Evolutionary conservation across 2,888 invertebrate species (phyloP).

Genomic region (Dasysyrphus tricinctus): DNA sequence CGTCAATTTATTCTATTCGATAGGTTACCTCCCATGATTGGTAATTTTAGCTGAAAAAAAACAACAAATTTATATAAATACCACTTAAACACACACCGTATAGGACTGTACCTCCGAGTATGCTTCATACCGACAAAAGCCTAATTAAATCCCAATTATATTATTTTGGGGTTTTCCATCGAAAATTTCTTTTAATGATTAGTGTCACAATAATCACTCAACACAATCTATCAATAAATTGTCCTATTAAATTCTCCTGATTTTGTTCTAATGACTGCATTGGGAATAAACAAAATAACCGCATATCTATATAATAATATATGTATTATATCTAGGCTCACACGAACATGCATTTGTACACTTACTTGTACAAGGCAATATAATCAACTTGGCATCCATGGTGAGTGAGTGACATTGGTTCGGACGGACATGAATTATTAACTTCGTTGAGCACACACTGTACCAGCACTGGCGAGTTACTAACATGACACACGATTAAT

Average conservation of each 20-base stretch:
- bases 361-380: neutral
- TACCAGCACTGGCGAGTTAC: slow-evolving; percentile 14
- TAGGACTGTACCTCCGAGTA: no score
- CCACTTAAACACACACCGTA: no score
- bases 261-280: slow-evolving; percentile 37
- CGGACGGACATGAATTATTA: slow-evolving; percentile 53
- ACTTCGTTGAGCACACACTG: slow-evolving; percentile 34
- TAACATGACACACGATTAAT: slow-evolving; percentile 60
- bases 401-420: slow-evolving; percentile 28
- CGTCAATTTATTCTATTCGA: no score
- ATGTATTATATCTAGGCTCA: neutral
- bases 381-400: slow-evolving; percentile 17
- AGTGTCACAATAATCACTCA: slow-evolving; percentile 41
- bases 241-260: slow-evolving; percentile 31
- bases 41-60: no score
- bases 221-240: slow-evolving; percentile 42
- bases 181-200: slow-evolving; percentile 8
- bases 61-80: no score
- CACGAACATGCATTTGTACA: neutral
- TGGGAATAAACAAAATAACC: slow-evolving; percentile 39
- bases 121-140: neutral
- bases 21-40: no score
- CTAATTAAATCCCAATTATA: slow-evolving; percentile 20
- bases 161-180: slow-evolving; percentile 3
- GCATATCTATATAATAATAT: no score